A percentile compares a stretch with the other conserved stretches of the same genome.
Conservation (phyloP, 2,113 vertebrate genomes). For the Stictonetta naevosa region DNA sequence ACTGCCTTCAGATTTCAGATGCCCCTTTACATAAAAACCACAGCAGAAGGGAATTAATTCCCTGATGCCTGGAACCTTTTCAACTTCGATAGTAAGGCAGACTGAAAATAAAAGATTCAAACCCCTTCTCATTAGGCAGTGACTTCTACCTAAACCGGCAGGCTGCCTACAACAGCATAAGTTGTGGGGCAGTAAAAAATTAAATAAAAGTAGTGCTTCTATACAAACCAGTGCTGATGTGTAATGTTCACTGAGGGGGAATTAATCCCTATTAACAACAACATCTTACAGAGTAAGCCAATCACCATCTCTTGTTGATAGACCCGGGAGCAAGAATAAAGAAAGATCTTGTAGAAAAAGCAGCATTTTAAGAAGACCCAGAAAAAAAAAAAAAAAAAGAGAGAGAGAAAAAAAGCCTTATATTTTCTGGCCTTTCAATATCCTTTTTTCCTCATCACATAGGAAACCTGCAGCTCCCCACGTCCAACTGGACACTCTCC, state of each 20-base stretch:
- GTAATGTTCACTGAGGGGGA: background rate
- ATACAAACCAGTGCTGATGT: background rate
- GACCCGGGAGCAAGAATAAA: background rate
- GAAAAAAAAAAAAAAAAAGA: too few species aligned
- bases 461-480: background rate
- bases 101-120: background rate
- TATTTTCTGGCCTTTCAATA: background rate
- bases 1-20: background rate
- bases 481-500: background rate
- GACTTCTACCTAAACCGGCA: background rate
- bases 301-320: background rate
- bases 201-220: background rate
- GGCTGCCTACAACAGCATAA: background rate
- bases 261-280: background rate
- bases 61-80: background rate
- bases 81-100: background rate
- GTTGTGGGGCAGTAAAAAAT: background rate
- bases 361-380: background rate
- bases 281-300: background rate
- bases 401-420: background rate
- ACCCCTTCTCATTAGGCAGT: background rate
- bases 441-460: background rate
- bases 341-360: background rate
- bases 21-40: background rate
- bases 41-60: background rate